phyloP scores from a whole-genome alignment of 1,140 invertebrate species.

The Nomia melanderi region DNA sequence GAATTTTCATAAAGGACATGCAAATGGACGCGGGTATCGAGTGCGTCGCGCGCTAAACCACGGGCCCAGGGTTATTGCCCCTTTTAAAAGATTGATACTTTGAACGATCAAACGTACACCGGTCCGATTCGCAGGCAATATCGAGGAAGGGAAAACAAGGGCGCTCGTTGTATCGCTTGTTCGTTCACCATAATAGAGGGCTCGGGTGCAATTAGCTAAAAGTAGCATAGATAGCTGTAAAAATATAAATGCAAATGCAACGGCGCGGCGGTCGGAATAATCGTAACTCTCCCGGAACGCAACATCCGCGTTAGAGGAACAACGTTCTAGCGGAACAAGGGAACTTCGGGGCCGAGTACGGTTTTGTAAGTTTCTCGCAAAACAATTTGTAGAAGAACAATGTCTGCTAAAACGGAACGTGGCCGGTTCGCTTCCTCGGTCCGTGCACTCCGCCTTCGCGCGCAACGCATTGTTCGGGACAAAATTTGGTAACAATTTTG shows the following conservation, averaged over 20 bases:
- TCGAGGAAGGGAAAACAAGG: not conserved
- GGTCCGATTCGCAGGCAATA: constrained; percentile 45
- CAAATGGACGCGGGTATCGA: constrained; percentile 80
- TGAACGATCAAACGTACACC: constrained; percentile 30
- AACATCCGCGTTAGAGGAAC: not conserved
- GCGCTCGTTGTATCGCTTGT: not conserved
- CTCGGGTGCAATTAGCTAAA: constrained; percentile 6
- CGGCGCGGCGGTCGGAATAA: not conserved
- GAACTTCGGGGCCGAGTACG: not conserved
- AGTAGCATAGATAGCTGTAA: constrained; percentile 9
- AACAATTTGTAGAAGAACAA: not conserved
- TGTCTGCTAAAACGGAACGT: not conserved
- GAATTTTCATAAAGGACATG: constrained; percentile 82
- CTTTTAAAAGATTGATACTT: constrained; percentile 64
- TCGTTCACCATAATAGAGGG: not conserved
- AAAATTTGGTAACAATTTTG: too few relatives aligned
- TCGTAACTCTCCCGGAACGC: constrained; percentile 6
- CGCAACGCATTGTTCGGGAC: too few relatives aligned
- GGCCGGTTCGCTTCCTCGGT: not conserved
- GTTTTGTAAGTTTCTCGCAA: not conserved
- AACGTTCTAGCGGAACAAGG: not conserved
- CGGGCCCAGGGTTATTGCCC: constrained; percentile 35
- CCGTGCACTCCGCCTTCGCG: too few relatives aligned
- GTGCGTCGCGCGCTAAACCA: constrained; percentile 52
- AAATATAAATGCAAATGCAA: constrained; percentile 10